Base-by-base conservation (phyloP, 2,888 invertebrate genomes). In the Platycnemis pennipes region DNA sequence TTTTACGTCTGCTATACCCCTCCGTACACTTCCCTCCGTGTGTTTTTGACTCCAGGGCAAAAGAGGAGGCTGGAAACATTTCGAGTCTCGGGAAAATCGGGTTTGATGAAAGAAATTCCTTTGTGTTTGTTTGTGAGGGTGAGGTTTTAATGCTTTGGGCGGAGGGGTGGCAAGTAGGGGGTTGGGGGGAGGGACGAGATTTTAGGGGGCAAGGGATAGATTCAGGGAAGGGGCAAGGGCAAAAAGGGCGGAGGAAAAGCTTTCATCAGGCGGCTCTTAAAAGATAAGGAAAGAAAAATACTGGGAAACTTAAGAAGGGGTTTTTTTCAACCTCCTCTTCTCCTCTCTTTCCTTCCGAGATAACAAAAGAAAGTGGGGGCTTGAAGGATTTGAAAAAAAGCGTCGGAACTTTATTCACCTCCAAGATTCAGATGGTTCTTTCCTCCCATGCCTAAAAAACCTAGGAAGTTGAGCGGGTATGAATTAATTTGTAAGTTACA, bases 31-130 rank as follows among this genome's bases (percentile, higher is more conserved):
- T 26, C 31, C 26, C 31, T 31, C 77, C 31, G 3, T 37, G 31
- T 13, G 77, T 77, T 77, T 31, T 77, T 77, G 37, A 77, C 77
- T 37, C 46, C 45, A n/a, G 87, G 87, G 87, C 45, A 87, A 45
- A n/a, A 26, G 56, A 42, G 37, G 89, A 56, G 53, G 44, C 87
- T 46, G 45, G 86, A 87, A 87, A 53, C 89, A 89, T 89, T 89
- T 89, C 42, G 89, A 89, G 89, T 42, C 63, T 37, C 91, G n/a
- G 69, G 91, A 63, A 91, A 91, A 91, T 91, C 91, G 91, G 91
- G 91, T 63, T 91, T 91, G 91, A 91, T 91, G 91, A 91, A 91
- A 91, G 91, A 91, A 91, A 91, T 91, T 91, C 91, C 91, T 91
- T 26, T 91, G 91, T 56, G 91, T 91, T 91, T 91, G 91, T 91